phyloP scores from a whole-genome alignment of 2,113 vertebrate species.

The Channa maculata region DNA sequence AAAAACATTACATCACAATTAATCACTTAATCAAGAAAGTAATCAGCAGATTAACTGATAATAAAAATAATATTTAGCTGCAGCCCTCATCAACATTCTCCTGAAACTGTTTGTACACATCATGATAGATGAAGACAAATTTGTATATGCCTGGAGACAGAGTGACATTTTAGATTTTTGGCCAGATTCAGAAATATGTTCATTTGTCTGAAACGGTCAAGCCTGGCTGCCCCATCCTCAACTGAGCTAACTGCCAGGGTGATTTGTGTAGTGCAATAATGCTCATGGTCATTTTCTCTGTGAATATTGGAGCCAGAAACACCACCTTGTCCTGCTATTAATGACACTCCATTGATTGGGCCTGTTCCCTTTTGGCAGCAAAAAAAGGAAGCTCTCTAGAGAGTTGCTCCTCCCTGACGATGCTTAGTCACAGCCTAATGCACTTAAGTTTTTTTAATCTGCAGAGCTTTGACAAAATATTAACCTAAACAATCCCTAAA shows the following conservation, averaged over 20 bases:
- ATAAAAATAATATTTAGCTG: not conserved
- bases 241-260: conserved; percentile 38
- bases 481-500: conserved; percentile 32
- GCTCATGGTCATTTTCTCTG: conserved; percentile 53
- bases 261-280: conserved; percentile 60
- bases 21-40: not conserved
- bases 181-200: conserved; percentile 37
- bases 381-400: conserved; percentile 15
- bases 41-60: not conserved
- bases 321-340: conserved; percentile 56
- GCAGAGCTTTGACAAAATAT: conserved; percentile 16
- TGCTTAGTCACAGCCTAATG: conserved; percentile 37
- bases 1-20: too few relatives aligned
- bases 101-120: not conserved
- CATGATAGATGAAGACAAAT: not conserved
- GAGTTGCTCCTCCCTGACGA: conserved; percentile 10
- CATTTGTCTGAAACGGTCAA: conserved; percentile 26
- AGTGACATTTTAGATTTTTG: not conserved
- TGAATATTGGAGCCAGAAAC: conserved; percentile 60
- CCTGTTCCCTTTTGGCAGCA: conserved; percentile 25
- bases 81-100: not conserved
- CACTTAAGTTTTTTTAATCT: conserved; percentile 28
- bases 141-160: too few relatives aligned
- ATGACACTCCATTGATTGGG: conserved; percentile 63
- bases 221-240: conserved; percentile 42